Base-by-base conservation (phyloP, 2,113 vertebrate species). In the Pterophyllum scalare region DNA sequence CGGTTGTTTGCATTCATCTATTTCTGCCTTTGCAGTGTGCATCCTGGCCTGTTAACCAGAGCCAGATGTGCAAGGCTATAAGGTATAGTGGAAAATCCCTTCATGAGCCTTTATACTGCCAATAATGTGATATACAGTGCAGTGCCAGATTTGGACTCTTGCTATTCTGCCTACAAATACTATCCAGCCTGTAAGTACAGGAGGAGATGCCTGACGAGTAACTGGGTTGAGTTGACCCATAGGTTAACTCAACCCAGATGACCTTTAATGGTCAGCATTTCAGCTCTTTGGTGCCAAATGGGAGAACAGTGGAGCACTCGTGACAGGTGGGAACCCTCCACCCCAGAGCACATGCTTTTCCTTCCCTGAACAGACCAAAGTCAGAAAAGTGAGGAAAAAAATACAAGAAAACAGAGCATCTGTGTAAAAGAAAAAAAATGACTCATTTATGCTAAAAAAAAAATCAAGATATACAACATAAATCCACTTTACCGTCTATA, bases 271-370 rank as follows among this genome's bases (percentile, higher is more conserved):
- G 54, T 77, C 75, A 74, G 64, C 77, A 84, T 93, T 0, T 90
- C 3, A 87, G 80, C 83, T 49, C 77, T 54, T 75, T 70, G 79
- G 1, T 85, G 88, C 59, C 75, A 91, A 90, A 89, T 83, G 85
- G 75, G 74, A 82, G 0, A 81, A 76, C 60, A 59, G 77, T 24
- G 76, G 38, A 19, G 77, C 81, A 26, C 0, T 75, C 77, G 83
- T 87, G 87, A 93, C 93, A 94, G 92, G 92, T 94, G 93, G 86
- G 64, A 82, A 82, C 43, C 84, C 65, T 38, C 85, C 2, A 88
- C 86, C 52, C 6, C 26, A 31, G 3, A 61, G 59, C 87, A 79
- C 90, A 88, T 91, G 87, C 89, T 61, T 82, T 5, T 38, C 87
- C 88, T 93, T 84, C 91, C 77, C 40, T 6, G 20, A 22, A 33